Evolutionary conservation across 1,140 invertebrate genomes (phyloP), one percentile per base, ranked within the genome.

Genomic region (Tetraneura akinire): DNA sequence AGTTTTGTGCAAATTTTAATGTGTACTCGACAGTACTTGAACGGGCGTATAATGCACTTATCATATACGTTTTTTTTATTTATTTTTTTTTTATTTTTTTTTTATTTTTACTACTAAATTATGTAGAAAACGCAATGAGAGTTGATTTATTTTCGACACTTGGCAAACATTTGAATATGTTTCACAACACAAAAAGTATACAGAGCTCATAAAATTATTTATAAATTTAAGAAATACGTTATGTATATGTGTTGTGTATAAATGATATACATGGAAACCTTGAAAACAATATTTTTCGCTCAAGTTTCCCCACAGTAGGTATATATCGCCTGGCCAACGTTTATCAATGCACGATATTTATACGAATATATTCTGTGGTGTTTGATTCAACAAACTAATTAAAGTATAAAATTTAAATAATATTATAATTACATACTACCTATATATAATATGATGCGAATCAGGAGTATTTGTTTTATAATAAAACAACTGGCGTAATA

Each of bases 81-180:
- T n/a, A n/a, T n/a, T n/a, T n/a, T n/a, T n/a, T 51, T 71, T 18
- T 49, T 60, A n/a, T 51, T 71, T 18, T 49, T 60, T 78, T 78
- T 78, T 78, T 18, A 70, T 60, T 78, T 78, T 78, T 78, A 78
- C 55, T 55, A 62, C 55, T 14, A 45, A 78, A 78, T 78, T 47
- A 37, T 78, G 74, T 78, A 55, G 37, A 62, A 78, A 78, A 62
- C 29, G 74, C 74, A 62, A 60, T 21, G 9, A 62, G 74, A 78
- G 74, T 78, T 62, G 74, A 78, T 78, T 60, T 78, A 78, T 78
- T 78, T 78, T 60, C 74, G 37, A 78, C 74, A 45, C 55, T 78
- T 78, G 74, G 74, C 74, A 78, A 23, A 78, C 74, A 42, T 74
- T 57, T 26, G 51, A 29, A 1, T 29, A 26, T 18, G 53, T 74